phyloP scores from a whole-genome alignment of 2,113 vertebrate species.

The Chelonoidis abingdonii region DNA sequence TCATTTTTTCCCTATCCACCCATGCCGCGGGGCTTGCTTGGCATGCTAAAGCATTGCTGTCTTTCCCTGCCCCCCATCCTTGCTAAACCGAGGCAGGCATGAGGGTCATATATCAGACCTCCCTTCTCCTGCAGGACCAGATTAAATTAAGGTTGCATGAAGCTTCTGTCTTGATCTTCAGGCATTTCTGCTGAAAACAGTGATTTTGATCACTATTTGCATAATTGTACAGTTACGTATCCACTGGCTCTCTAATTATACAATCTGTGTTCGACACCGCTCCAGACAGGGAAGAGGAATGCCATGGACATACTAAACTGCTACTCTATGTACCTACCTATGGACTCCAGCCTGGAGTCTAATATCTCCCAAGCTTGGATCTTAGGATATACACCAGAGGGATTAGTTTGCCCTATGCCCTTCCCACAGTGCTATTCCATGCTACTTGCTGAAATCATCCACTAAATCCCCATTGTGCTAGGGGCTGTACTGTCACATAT shows the following conservation, averaged over 20 bases:
- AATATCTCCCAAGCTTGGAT: background rate
- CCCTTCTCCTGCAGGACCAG: slow-evolving; percentile 56
- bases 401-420: background rate
- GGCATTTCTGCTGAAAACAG: slow-evolving; percentile 67
- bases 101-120: slow-evolving; percentile 47
- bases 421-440: background rate
- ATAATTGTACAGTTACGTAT: slow-evolving; percentile 51
- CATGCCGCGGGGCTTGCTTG: accelerated
- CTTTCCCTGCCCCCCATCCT: background rate
- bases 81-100: background rate
- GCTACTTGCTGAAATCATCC: background rate
- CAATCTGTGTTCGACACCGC: background rate
- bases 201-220: slow-evolving; percentile 63
- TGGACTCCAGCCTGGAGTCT: background rate
- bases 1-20: background rate
- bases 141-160: slow-evolving; percentile 55
- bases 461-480: background rate
- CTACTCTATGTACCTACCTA: background rate
- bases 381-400: background rate
- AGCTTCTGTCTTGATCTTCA: slow-evolving; percentile 55
- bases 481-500: background rate
- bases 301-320: background rate
- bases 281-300: background rate
- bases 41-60: background rate
- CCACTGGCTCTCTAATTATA: slow-evolving; percentile 21